A percentile compares a stretch with the other conserved stretches of the same genome.
Evolutionary conservation across 2,797 vertebrate species (phyloP).

Genomic region (Hippocampus kuda): DNA sequence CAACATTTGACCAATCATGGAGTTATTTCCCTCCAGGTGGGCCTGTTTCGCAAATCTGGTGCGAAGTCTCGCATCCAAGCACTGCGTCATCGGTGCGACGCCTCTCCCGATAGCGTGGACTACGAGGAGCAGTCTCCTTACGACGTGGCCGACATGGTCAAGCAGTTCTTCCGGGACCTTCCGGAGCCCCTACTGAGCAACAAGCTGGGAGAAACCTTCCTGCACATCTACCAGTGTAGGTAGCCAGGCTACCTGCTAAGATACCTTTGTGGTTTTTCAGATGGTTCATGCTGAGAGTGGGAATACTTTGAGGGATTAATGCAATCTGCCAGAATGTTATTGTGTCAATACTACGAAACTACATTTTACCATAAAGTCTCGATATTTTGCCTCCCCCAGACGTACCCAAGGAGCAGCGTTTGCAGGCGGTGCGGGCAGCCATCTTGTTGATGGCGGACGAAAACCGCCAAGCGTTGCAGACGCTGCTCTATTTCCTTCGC

Average conservation of each 20-base stretch:
- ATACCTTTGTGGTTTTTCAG: no score
- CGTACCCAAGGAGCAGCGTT: slow-evolving; percentile 86
- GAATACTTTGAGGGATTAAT: no score
- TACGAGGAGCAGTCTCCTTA: slow-evolving; percentile 93
- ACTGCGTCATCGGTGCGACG: slow-evolving; percentile 88
- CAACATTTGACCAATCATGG: not conserved
- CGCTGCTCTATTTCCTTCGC: slow-evolving; percentile 83
- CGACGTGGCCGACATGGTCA: slow-evolving; percentile 96
- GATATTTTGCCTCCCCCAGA: slow-evolving; percentile 54
- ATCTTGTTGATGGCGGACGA: slow-evolving; percentile 93
- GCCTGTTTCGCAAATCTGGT: slow-evolving; percentile 92
- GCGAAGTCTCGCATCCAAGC: slow-evolving; percentile 95
- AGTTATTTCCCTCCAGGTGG: slow-evolving; percentile 69
- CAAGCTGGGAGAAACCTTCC: slow-evolving; percentile 95
- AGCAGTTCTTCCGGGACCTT: slow-evolving; percentile 95
- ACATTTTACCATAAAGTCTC: no score
- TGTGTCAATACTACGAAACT: no score
- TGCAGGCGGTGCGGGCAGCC: slow-evolving; percentile 86
- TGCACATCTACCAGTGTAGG: slow-evolving; percentile 98
- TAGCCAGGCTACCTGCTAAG: not conserved
- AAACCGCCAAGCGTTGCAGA: slow-evolving; percentile 89
- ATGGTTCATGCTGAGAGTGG: no score
- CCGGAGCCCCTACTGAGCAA: slow-evolving; percentile 92
- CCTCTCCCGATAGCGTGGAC: slow-evolving; percentile 76
- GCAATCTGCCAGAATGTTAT: no score